These are phyloP conservation scores for Sander lucioperca DNA, from an alignment of 2,113 vertebrate species.

Conservation along the genomic window DNA sequence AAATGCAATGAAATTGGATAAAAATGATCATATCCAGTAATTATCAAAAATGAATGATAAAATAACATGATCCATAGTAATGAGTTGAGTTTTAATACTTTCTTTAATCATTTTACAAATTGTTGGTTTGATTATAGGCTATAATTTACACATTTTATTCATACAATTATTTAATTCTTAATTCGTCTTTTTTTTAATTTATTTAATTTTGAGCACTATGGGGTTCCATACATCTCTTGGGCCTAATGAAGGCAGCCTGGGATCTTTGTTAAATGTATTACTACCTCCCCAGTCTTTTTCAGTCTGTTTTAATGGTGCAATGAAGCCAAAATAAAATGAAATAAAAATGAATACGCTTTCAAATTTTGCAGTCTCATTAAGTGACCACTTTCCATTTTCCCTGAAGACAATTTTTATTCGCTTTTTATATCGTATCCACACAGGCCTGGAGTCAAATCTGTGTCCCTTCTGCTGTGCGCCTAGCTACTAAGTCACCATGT, in stretches of 20 bases:
- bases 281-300: neutral
- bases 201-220: neutral
- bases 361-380: neutral
- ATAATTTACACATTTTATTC: too few relatives aligned
- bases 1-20: too few relatives aligned
- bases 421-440: constrained; percentile 29
- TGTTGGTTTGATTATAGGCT: too few relatives aligned
- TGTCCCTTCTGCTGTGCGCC: constrained; percentile 7
- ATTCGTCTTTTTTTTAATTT: neutral
- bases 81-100: too few relatives aligned
- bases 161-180: too few relatives aligned
- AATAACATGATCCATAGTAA: too few relatives aligned
- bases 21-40: too few relatives aligned
- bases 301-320: neutral
- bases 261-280: neutral
- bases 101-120: too few relatives aligned
- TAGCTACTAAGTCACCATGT: neutral
- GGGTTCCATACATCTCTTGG: neutral
- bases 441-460: neutral
- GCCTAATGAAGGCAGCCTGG: neutral
- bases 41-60: too few relatives aligned
- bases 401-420: constrained; percentile 1
- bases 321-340: neutral
- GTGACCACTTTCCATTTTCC: neutral
- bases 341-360: neutral